phyloP scores from a whole-genome alignment of 2,888 invertebrate genomes.

The Syritta pipiens region DNA sequence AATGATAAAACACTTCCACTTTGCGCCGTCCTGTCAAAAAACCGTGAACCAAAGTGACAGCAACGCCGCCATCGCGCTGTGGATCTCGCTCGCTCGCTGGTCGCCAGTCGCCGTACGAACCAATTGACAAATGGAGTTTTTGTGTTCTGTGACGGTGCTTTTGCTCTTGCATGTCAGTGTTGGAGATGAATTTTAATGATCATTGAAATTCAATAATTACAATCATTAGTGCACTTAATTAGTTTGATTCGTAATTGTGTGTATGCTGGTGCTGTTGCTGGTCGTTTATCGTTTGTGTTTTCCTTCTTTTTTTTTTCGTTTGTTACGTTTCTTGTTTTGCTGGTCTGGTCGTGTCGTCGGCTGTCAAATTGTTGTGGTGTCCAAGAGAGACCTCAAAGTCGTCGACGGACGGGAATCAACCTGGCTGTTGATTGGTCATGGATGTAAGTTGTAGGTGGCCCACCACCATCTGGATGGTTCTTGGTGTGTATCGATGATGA shows the following conservation, averaged over 20 bases:
- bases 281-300: conserved; percentile 48
- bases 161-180: conserved; percentile 64
- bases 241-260: conserved; percentile 70
- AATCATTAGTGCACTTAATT: conserved; percentile 70
- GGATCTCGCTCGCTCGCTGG: conserved; percentile 30
- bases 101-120: conserved; percentile 56
- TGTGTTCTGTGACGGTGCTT: conserved; percentile 55
- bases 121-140: conserved; percentile 68
- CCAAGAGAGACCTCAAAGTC: conserved; percentile 37
- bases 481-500: conserved; percentile 24
- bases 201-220: conserved; percentile 74
- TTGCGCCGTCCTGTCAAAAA: conserved; percentile 31
- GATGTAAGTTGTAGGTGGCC: conserved; percentile 57
- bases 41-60: conserved; percentile 49
- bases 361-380: conserved; percentile 53
- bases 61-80: conserved; percentile 56
- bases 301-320: conserved; percentile 22
- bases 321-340: conserved; percentile 28
- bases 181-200: conserved; percentile 73
- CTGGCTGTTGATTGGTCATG: conserved; percentile 66
- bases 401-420: conserved; percentile 57
- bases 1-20: conserved; percentile 9
- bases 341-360: conserved; percentile 6
- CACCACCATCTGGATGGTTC: conserved; percentile 5
- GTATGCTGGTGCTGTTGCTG: conserved; percentile 60